Evolutionary conservation across 2,888 invertebrate species (phyloP).

Genomic region (Tenthredo scrophulariae): DNA sequence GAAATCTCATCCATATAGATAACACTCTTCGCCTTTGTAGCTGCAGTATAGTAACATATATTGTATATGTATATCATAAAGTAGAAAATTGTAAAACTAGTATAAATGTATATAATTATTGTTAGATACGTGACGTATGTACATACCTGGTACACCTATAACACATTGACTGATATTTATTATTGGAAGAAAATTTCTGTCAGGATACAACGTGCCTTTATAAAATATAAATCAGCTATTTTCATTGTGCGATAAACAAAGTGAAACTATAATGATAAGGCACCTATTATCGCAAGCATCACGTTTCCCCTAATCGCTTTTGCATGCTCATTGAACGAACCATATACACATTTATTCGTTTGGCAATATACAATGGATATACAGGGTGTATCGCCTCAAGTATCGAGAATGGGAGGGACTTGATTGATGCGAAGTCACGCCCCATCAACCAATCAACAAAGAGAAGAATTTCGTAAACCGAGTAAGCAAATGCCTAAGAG

Average conservation of each 20-base stretch:
- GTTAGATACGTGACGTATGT: conserved; percentile 10
- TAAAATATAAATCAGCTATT: background rate
- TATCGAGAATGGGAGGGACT: too few relatives aligned
- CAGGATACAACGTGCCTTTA: background rate
- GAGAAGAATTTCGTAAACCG: too few relatives aligned
- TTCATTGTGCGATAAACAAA: background rate
- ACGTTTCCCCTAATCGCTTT: conserved; percentile 32
- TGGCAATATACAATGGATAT: background rate
- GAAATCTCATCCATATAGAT: background rate
- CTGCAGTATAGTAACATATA: background rate
- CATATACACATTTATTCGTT: conserved; percentile 43
- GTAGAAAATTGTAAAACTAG: conserved; percentile 21
- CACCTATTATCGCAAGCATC: conserved; percentile 23
- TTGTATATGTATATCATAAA: background rate
- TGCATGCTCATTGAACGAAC: conserved; percentile 33
- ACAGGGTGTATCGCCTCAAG: too few relatives aligned
- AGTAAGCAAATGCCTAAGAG: too few relatives aligned
- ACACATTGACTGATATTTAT: background rate
- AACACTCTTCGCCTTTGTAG: conserved; percentile 44
- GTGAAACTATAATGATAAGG: background rate
- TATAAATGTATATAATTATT: conserved; percentile 29
- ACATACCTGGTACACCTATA: background rate
- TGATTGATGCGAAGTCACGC: too few relatives aligned
- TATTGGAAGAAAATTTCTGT: background rate
- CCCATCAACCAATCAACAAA: too few relatives aligned